Percentiles rank a stretch among this genome's conserved stretches.
These are phyloP conservation scores for Smittia sp. DNA, from an alignment of 2,888 invertebrate genomes.

Conservation along the genomic window DNA sequence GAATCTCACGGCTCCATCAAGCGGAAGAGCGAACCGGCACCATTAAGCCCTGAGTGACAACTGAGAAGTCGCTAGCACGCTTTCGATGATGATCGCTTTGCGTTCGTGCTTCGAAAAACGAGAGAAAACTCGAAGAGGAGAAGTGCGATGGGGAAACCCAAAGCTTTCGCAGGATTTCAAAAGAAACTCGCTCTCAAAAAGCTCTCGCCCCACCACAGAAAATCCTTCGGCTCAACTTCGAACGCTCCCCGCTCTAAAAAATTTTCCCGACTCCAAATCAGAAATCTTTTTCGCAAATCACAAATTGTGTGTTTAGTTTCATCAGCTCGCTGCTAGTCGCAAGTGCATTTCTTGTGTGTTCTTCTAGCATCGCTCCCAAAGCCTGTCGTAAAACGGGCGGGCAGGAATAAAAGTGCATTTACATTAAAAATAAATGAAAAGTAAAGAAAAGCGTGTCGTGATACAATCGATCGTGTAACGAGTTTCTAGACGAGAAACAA, in stretches of 20 bases:
- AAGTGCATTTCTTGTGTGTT: conserved; percentile 29
- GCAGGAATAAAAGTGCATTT: background rate
- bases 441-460: background rate
- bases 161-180: background rate
- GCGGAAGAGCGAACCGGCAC: too few species aligned
- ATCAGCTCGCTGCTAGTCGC: conserved; percentile 4
- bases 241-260: background rate
- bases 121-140: background rate
- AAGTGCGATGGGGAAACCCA: background rate
- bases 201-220: background rate
- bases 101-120: background rate
- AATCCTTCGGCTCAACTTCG: background rate
- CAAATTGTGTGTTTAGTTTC: conserved; percentile 3
- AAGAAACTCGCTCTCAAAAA: background rate
- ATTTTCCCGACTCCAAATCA: background rate
- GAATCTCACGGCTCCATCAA: too few species aligned
- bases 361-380: background rate
- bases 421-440: background rate
- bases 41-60: too few species aligned
- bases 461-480: background rate
- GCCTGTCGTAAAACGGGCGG: background rate
- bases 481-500: background rate
- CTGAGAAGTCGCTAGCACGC: too few species aligned
- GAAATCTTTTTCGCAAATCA: background rate
- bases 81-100: too few species aligned